Evolutionary conservation across 2,888 invertebrate genomes (phyloP).

Genomic region (Drosophila tripunctata): DNA sequence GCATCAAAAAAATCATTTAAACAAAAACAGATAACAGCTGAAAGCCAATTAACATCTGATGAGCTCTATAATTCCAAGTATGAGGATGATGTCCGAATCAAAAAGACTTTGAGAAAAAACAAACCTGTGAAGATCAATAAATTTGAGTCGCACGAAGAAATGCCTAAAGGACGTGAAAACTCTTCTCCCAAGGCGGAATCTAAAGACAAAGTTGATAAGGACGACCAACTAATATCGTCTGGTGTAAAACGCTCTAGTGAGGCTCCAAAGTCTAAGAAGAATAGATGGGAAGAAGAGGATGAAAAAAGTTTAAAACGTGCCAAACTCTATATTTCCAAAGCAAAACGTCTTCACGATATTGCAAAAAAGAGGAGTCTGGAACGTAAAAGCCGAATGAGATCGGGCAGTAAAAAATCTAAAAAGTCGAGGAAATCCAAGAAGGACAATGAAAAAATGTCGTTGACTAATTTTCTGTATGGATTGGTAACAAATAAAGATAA

Average conservation of each 20-base stretch:
- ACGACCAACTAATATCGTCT: no score
- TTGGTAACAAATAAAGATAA: conserved; percentile 10
- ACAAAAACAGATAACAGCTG: not conserved
- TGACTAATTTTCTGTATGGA: conserved; percentile 22
- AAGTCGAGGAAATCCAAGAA: not conserved
- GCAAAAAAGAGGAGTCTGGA: conserved; percentile 3
- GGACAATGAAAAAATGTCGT: not conserved
- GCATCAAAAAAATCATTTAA: not conserved
- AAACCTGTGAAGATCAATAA: not conserved
- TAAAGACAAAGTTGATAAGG: not conserved
- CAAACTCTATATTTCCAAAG: conserved; percentile 3
- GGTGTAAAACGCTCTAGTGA: not conserved
- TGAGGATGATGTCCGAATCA: not conserved
- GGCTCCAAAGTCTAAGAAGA: not conserved
- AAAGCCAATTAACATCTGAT: not conserved
- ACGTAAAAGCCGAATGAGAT: not conserved
- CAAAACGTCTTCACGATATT: conserved; percentile 3
- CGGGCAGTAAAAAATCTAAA: not conserved
- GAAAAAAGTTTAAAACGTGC: conserved; percentile 1
- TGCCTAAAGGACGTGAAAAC: not conserved
- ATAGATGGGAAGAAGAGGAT: no score
- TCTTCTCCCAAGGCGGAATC: no score
- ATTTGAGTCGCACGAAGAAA: not conserved
- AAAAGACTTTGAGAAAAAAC: not conserved
- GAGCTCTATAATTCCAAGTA: not conserved